These are phyloP conservation scores for Anhinga rufa DNA, from an alignment of 2,113 vertebrate genomes.

Conservation along the genomic window DNA sequence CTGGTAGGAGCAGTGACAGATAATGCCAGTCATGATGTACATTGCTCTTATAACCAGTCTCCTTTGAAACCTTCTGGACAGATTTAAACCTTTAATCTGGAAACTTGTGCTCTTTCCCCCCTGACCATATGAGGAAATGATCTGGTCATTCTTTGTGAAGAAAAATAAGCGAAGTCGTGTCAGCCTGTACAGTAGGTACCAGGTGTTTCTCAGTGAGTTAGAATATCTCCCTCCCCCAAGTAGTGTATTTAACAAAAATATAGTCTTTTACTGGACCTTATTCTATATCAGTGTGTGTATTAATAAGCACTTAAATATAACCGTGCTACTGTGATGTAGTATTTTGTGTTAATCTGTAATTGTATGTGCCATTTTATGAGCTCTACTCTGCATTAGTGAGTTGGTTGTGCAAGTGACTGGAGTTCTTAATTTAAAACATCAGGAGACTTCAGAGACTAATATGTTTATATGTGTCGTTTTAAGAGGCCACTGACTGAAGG, in stretches of 20 bases:
- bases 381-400: not conserved
- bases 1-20: not conserved
- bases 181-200: not conserved
- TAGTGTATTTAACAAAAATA: not conserved
- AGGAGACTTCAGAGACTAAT: not conserved
- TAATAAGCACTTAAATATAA: not conserved
- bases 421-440: not conserved
- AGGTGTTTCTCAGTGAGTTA: not conserved
- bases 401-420: not conserved
- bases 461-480: not conserved
- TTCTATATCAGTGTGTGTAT: not conserved
- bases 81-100: not conserved
- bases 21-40: not conserved
- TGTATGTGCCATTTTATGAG: not conserved
- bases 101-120: not conserved
- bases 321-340: not conserved
- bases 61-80: not conserved
- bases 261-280: not conserved
- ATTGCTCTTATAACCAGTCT: not conserved
- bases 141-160: not conserved
- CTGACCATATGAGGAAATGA: not conserved
- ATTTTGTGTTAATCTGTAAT: not conserved
- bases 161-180: not conserved
- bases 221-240: fast-evolving
- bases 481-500: not conserved